Percentiles rank a stretch among this genome's conserved stretches.
These are phyloP conservation scores for Nebria brevicollis DNA, from an alignment of 2,888 invertebrate species.

Conservation along the genomic window DNA sequence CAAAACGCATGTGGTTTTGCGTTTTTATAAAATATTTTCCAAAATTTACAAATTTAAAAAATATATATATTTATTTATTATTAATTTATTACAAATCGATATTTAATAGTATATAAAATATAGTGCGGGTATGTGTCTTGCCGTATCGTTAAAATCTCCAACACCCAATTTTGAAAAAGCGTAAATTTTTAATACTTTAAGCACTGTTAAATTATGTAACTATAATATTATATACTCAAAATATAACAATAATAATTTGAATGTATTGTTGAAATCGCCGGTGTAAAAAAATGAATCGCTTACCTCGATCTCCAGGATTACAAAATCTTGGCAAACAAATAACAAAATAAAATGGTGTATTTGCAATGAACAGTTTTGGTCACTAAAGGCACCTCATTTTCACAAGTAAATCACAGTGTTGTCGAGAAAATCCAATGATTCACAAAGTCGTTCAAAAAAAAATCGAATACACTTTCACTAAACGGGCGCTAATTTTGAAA, in stretches of 20 bases:
- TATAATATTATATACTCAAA: neutral
- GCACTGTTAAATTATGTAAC: neutral
- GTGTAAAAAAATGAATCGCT: conserved; percentile 11
- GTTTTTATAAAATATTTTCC: neutral
- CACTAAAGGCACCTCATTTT: conserved; percentile 11
- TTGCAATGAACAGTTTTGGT: conserved; percentile 8
- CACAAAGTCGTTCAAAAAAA: neutral
- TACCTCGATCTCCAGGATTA: conserved; percentile 19
- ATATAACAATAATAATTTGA: neutral
- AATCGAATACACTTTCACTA: conserved; percentile 55
- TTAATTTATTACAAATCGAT: too few species aligned
- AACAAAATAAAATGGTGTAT: neutral
- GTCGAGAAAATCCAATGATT: neutral
- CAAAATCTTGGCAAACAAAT: neutral
- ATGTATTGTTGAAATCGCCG: conserved; percentile 19
- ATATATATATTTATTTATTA: too few species aligned
- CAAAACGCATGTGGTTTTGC: neutral
- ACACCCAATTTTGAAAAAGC: neutral
- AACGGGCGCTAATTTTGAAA: conserved; percentile 58
- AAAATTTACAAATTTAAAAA: too few species aligned
- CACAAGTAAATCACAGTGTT: neutral
- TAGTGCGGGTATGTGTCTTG: neutral
- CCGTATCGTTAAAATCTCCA: neutral
- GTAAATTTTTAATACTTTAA: neutral
- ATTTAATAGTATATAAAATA: too few species aligned